Evolutionary conservation across 2,888 invertebrate genomes (phyloP), one percentile per base, ranked within the genome.

Genomic region (Chymomyza caudatula): DNA sequence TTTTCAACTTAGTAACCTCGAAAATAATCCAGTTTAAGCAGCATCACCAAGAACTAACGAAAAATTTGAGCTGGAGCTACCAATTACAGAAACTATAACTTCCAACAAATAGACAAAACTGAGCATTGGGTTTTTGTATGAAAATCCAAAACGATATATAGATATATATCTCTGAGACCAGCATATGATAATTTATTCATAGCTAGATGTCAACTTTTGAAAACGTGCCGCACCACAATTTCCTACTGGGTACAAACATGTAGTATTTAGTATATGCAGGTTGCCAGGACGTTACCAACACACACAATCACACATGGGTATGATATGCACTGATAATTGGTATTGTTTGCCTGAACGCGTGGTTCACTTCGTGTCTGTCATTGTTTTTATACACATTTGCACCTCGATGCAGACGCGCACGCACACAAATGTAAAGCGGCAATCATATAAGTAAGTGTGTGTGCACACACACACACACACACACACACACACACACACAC

Each of bases 301-400:
- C 61, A 69, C 59, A 66, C 65, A 63, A 56, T 54, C 62, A 65
- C 60, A 65, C 19, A 43, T 20, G 22, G 25, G 29, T 17, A 54
- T 64, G 81, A 71, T 79, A 76, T 70, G 69, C 73, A 60, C 74
- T 74, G 76, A 80, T 81, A 81, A 81, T 81, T 81, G 83, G 83
- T 81, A 83, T 81, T 81, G 81, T 83, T 81, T 83, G 81, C 73
- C 72, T 69, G 72, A 76, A 74, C 71, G 73, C 74, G 74, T 72
- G 79, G 65, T 67, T 71, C 62, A 67, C 56, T 66, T 57, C 51
- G 57, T 72, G 66, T 51, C 60, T 56, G 37, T 29, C 37, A 58
- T 29, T 58, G 17, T 47, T 49, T 29, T 62, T 58, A 52, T 22
- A 68, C 19, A 65, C 59, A 66, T 73, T 76, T 71, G 62, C 76